Base-by-base conservation (phyloP, 1,140 invertebrate species). In the Drosophila novamexicana region DNA sequence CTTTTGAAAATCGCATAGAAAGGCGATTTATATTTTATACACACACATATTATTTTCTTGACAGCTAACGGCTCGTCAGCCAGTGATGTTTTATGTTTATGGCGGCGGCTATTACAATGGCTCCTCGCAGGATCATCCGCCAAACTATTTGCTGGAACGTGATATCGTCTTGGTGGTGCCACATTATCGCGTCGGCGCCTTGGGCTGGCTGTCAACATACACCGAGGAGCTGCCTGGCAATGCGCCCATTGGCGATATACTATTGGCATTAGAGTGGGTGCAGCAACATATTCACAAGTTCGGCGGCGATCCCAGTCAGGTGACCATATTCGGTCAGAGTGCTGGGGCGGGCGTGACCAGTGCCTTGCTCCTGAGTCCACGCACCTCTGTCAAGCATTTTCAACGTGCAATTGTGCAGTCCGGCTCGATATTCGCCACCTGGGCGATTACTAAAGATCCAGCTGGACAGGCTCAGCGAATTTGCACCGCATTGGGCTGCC, bases 121-220 rank as follows among this genome's bases (percentile, higher is more conserved):
- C 16, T 90, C 90, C 0, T 56, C 94, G 0, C 94, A 94, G 54
- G 94, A 94, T 1, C 96, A 96, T 80, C 95, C 95, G 1, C 95
- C 96, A 0, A 95, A 96, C 75, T 95, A 95, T 79, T 90, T 98
- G 0, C 92, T 97, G 1, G 96, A 97, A 58, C 93, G 94, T 45
- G 95, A 97, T 75, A 93, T 97, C 0, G 93, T 98, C 5, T 93
- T 97, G 0, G 96, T 98, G 4, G 95, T 96, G 1, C 93, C 96
- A 0, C 97, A 98, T 90, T 98, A 97, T 90, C 94, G 97, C 91
- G 93, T 96, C 53, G 94, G 94, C 37, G 93, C 93, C 0, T 91
- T 94, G 47, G 94, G 94, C 92, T 94, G 94, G 91, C 66, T 94
- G 78, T 93, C 90, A 6, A 94, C 93, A 70, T 56, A 64, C 12